Base-by-base conservation (phyloP, 2,888 invertebrate species). In the Odontomyia ornata region DNA sequence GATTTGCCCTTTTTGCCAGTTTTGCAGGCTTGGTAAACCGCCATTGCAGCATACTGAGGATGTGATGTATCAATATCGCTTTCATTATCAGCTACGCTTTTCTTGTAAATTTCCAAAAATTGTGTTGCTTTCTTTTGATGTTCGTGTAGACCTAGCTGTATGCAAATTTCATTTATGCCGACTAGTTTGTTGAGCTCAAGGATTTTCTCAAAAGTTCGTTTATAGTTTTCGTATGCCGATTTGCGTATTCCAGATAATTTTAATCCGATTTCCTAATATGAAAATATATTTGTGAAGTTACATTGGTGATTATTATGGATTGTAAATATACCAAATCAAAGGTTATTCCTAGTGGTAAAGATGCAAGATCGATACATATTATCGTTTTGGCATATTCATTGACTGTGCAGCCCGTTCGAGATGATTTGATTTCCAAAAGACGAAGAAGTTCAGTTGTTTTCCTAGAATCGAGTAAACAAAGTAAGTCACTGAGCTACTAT, bases 1-100 rank as follows among this genome's bases (percentile, higher is more conserved):
- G 91, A 82, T 86, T 90, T 91, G 0, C 89, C 85, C 0, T 89
- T 85, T 81, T 90, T 90, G 65, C 87, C 88, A 28, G 90, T 76
- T 89, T 90, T 91, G 85, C 91, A 90, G 27, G 91, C 90, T 80
- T 90, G 89, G 82, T 88, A 90, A 0, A 91, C 90, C 1, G 91
- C 90, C 88, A 91, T 90, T 65, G 90, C 89, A 0, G 89, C 88
- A 85, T 91, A 92, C 80, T 92, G 92, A 0, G 91, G 91, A 81
- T 92, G 89, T 67, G 85, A 87, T 23, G 90, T 82, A 82, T 92
- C 90, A 25, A 88, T 82, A 79, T 87, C 87, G 85, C 89, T 89
- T 80, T 88, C 88, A 76, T 88, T 84, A 36, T 84, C 83, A 46
- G 81, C 75, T 1, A 81, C 62, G 0, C 83, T 86, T 80, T 87